These are phyloP conservation scores for Phrynosoma platyrhinos DNA, from an alignment of 2,113 vertebrate species.

Conservation along the genomic window DNA sequence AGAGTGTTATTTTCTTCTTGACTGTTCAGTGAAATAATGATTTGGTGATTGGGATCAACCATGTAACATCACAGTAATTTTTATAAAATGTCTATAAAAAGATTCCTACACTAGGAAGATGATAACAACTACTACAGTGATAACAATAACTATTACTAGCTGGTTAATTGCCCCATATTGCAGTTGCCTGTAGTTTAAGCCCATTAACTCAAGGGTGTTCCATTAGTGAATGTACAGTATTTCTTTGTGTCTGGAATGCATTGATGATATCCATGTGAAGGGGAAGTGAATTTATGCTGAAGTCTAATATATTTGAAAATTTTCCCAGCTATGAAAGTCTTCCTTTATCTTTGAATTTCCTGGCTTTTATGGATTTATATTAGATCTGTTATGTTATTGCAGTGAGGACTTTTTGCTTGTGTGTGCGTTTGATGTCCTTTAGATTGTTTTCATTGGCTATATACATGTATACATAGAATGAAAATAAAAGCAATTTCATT, in stretches of 20 bases:
- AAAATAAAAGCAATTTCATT: constrained; percentile 61
- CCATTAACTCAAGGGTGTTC: constrained; percentile 53
- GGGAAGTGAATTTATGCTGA: constrained; percentile 66
- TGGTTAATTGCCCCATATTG: constrained; percentile 41
- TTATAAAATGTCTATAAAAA: background rate
- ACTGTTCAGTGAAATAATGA: constrained; percentile 46
- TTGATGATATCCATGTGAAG: constrained; percentile 66
- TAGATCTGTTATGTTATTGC: constrained; percentile 69
- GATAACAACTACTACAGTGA: constrained; percentile 47
- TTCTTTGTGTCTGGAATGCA: constrained; percentile 54
- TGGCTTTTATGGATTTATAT: constrained; percentile 72
- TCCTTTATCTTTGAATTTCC: constrained; percentile 74
- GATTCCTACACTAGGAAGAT: constrained; percentile 14
- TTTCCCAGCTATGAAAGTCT: constrained; percentile 61
- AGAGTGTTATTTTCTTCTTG: background rate
- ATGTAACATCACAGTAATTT: constrained; percentile 16
- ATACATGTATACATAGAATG: constrained; percentile 56
- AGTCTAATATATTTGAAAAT: constrained; percentile 67
- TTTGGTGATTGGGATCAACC: constrained; percentile 27
- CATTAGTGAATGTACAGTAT: constrained; percentile 38
- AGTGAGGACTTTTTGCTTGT: constrained; percentile 54
- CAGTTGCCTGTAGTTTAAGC: constrained; percentile 45
- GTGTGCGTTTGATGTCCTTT: constrained; percentile 62
- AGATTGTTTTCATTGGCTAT: constrained; percentile 63
- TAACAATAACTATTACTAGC: constrained; percentile 43